Evolutionary conservation across 2,888 invertebrate species (phyloP).

Genomic region (Callimorpha dominula): DNA sequence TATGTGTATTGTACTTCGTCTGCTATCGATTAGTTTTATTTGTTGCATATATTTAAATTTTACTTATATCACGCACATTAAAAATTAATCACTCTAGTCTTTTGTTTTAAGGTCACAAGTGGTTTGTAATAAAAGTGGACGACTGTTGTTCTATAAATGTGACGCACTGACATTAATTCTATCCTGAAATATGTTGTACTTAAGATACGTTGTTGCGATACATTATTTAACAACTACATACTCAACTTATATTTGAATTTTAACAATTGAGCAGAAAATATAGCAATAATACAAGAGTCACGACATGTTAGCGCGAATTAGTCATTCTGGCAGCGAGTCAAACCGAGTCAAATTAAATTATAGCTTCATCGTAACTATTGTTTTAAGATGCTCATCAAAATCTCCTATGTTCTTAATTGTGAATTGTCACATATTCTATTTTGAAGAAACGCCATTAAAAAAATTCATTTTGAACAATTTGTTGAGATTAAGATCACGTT

Average conservation of each 20-base stretch:
- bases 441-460: constrained; percentile 73
- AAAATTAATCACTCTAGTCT: constrained; percentile 23
- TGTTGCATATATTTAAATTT: constrained; percentile 10
- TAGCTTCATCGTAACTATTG: constrained; percentile 74
- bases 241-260: constrained; percentile 56
- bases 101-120: constrained; percentile 26
- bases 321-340: constrained; percentile 83
- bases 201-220: constrained; percentile 33
- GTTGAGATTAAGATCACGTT: constrained; percentile 78
- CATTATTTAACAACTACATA: constrained; percentile 61
- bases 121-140: constrained; percentile 22
- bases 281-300: constrained; percentile 73
- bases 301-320: constrained; percentile 74
- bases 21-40: constrained; percentile 15
- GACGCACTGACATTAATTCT: constrained; percentile 24
- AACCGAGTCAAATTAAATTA: constrained; percentile 77
- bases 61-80: constrained; percentile 12
- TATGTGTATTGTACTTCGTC: constrained; percentile 5
- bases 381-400: constrained; percentile 72
- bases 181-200: constrained; percentile 29
- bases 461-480: constrained; percentile 80
- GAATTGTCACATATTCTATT: constrained; percentile 60
- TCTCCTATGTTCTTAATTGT: constrained; percentile 61
- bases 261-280: constrained; percentile 71
- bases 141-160: constrained; percentile 21